Conservation (phyloP, 2,888 invertebrate species). For the Aleiodes testaceus region DNA sequence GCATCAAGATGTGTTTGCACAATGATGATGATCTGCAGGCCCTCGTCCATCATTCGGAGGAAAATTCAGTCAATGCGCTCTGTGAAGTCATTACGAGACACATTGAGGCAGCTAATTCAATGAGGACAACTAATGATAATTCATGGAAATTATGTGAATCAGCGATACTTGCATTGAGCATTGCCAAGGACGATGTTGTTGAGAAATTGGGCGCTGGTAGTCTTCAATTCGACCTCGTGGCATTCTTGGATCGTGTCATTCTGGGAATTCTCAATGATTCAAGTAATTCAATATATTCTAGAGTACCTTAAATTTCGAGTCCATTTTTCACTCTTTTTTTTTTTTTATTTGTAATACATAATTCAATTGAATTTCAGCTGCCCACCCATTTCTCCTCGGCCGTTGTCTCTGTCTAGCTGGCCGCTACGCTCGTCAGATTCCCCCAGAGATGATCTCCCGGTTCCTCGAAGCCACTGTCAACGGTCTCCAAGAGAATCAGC, state of each 20-base stretch:
- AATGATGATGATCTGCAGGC: conserved; percentile 54
- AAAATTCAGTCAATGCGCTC: conserved; percentile 75
- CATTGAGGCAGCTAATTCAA: conserved; percentile 76
- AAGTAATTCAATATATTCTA: conserved; percentile 62
- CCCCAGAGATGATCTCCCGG: conserved; percentile 71
- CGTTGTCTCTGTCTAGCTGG: conserved; percentile 77
- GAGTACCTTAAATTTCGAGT: conserved; percentile 15
- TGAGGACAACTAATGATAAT: conserved; percentile 71
- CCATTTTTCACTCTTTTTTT: not conserved
- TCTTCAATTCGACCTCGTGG: conserved; percentile 66
- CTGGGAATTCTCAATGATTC: conserved; percentile 73
- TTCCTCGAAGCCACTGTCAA: conserved; percentile 76
- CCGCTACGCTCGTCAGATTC: conserved; percentile 74
- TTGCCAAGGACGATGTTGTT: conserved; percentile 73
- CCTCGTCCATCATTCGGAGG: conserved; percentile 71
- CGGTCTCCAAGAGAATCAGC: conserved; percentile 75
- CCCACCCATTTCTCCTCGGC: conserved; percentile 75
- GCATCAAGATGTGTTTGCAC: conserved; percentile 30
- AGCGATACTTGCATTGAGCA: conserved; percentile 78
- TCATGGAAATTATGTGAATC: conserved; percentile 83
- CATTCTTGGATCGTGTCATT: conserved; percentile 74
- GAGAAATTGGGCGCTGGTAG: conserved; percentile 64
- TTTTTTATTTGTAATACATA: not conserved
- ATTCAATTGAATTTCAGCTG: conserved; percentile 57
- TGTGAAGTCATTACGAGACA: conserved; percentile 78